Base-by-base conservation (phyloP, 2,888 invertebrate species). In the Pandemis heparana region DNA sequence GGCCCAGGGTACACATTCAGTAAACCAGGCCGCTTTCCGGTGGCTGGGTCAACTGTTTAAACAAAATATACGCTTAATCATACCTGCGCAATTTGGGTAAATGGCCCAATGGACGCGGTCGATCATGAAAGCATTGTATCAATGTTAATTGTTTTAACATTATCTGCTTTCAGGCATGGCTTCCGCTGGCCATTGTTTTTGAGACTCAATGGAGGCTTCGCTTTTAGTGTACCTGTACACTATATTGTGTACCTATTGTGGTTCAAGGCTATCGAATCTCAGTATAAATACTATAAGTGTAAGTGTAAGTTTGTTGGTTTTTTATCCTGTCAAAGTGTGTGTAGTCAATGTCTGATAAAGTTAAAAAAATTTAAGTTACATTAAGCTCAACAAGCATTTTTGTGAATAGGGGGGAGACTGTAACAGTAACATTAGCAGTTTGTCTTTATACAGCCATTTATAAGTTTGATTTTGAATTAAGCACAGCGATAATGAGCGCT, bases 1-100 rank as follows among this genome's bases (percentile, higher is more conserved):
- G 51, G 62, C 41, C 10, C 46, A 46, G 32, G 43, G 59, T 56
- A 46, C 61, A 61, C 9, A 14, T 63, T 63, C 48, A 65, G 16
- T 69, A 65, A 68, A 59, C 59, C 68, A 68, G 67, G 32, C 18
- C 59, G 51, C 6, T 65, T 64, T 51, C 14, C 51, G 16, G 18
- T n/a, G 43, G 43, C 48, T 39, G 10, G 59, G 51, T 60, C 75
- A 74, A 66, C 74, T 77, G 75, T 75, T 65, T 63, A 77, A 75
- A 77, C 62, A 74, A 64, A 66, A 66, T 68, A 64, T 56, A 66
- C 75, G 51, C 48, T 65, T 65, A 53, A 48, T 74, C 61, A 51
- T 69, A 63, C 32, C 46, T 14, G 10, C 51, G 46, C 39, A 59
- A 73, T 74, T 72, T 66, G 41, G 72, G 70, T 76, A 71, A 76